Conservation (phyloP, 2,113 vertebrate genomes). For the Gyps fulvus region DNA sequence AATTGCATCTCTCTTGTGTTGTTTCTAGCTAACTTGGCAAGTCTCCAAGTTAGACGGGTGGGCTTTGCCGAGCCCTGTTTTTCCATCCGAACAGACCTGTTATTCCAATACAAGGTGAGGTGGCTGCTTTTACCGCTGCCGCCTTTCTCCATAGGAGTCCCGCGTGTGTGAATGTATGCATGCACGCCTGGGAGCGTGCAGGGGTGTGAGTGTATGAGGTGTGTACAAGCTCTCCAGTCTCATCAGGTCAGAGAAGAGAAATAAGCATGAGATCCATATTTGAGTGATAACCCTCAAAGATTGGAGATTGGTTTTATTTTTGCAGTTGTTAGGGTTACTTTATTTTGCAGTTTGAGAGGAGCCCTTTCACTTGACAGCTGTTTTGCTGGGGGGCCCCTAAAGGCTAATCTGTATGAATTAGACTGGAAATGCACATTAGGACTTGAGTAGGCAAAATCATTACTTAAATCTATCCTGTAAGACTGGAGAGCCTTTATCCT, state of each 20-base stretch:
- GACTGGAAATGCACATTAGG: conserved; percentile 23
- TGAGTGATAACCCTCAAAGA: neutral
- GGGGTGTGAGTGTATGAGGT: neutral
- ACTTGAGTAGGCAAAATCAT: neutral
- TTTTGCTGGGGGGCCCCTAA: neutral
- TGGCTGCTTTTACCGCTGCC: neutral
- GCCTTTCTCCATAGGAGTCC: neutral
- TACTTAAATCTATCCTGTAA: neutral
- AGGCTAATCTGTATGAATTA: neutral
- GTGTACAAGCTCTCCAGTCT: neutral
- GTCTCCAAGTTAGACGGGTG: too few species aligned
- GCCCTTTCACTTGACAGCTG: neutral
- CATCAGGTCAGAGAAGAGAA: neutral
- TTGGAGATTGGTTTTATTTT: neutral
- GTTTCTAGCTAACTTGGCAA: neutral
- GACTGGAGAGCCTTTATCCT: neutral
- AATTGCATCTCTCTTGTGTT: neutral
- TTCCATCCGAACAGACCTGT: neutral
- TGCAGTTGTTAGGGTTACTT: neutral
- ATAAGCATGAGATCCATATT: neutral
- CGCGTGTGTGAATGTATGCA: rapidly evolving
- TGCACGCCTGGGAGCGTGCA: rapidly evolving
- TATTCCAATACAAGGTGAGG: neutral
- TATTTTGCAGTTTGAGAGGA: neutral
- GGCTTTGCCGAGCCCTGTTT: neutral